Conservation (phyloP, 2,888 invertebrate genomes). For the Lydus trimaculatus region DNA sequence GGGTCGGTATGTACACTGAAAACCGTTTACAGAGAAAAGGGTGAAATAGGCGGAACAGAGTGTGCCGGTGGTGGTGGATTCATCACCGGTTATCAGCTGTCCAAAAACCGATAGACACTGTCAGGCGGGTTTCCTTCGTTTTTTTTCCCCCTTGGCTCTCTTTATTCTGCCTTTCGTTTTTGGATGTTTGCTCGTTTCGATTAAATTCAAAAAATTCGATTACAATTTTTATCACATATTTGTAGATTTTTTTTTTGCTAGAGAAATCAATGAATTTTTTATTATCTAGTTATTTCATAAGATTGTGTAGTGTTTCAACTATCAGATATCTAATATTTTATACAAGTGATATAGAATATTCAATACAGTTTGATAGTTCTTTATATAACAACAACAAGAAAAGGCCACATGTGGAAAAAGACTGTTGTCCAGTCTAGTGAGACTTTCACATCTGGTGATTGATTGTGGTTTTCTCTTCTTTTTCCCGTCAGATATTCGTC, state of each 20-base stretch:
- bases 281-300: not conserved
- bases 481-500: not conserved
- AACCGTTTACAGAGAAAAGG: constrained; percentile 31
- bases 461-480: not conserved
- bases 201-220: not conserved
- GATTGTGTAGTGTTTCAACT: not conserved
- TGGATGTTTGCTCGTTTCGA: not conserved
- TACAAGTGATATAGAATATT: constrained; percentile 20
- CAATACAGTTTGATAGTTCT: constrained; percentile 23
- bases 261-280: not conserved
- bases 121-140: constrained; percentile 10
- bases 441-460: not conserved
- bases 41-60: constrained; percentile 29
- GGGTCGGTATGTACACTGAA: constrained; percentile 20
- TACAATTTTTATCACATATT: not conserved
- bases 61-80: constrained; percentile 26
- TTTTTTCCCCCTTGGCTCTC: not conserved
- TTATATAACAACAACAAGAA: not conserved
- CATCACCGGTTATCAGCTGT: constrained; percentile 34
- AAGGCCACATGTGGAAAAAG: not conserved
- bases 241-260: not conserved
- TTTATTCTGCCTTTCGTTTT: not conserved
- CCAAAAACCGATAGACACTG: constrained; percentile 22
- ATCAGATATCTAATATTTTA: no score
- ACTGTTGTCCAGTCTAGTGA: not conserved